Evolutionary conservation across 2,888 invertebrate genomes (phyloP).

Genomic region (Cryptus armator): DNA sequence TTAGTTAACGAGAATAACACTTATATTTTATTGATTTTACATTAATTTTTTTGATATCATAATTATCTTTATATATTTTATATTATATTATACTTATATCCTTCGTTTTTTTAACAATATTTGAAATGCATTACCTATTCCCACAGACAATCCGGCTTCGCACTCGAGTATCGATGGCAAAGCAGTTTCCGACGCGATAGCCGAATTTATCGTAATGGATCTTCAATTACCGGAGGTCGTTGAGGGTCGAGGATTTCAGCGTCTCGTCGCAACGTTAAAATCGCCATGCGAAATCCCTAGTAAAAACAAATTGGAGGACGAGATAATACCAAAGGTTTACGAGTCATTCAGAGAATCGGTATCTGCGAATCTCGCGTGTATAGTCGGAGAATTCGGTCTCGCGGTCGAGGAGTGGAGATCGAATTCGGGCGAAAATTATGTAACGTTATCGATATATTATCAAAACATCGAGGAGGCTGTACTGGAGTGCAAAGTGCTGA

Average conservation of each 20-base stretch:
- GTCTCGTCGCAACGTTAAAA: slow-evolving; percentile 84
- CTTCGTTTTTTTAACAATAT: neutral
- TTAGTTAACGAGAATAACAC: too few relatives aligned
- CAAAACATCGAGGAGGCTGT: slow-evolving; percentile 82
- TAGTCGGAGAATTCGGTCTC: slow-evolving; percentile 82
- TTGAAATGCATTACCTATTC: slow-evolving; percentile 77
- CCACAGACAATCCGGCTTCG: slow-evolving; percentile 79
- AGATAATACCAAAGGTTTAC: slow-evolving; percentile 85
- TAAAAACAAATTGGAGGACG: slow-evolving; percentile 85
- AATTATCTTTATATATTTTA: neutral
- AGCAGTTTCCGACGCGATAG: slow-evolving; percentile 84
- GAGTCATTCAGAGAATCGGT: slow-evolving; percentile 84
- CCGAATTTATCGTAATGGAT: slow-evolving; percentile 85
- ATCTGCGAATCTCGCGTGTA: slow-evolving; percentile 77
- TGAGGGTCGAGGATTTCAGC: slow-evolving; percentile 85
- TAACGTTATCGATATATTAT: slow-evolving; percentile 85
- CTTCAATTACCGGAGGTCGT: slow-evolving; percentile 85
- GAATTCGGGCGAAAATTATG: slow-evolving; percentile 82
- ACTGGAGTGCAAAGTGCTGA: slow-evolving; percentile 84
- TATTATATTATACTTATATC: neutral
- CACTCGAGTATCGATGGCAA: slow-evolving; percentile 81
- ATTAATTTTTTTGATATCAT: neutral
- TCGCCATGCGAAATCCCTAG: slow-evolving; percentile 86
- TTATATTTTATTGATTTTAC: too few relatives aligned
- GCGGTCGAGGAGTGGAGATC: slow-evolving; percentile 85